Percentiles rank a stretch among this genome's conserved stretches.
phyloP scores from a whole-genome alignment of 2,888 invertebrate species.

The Agrotis exclamationis region DNA sequence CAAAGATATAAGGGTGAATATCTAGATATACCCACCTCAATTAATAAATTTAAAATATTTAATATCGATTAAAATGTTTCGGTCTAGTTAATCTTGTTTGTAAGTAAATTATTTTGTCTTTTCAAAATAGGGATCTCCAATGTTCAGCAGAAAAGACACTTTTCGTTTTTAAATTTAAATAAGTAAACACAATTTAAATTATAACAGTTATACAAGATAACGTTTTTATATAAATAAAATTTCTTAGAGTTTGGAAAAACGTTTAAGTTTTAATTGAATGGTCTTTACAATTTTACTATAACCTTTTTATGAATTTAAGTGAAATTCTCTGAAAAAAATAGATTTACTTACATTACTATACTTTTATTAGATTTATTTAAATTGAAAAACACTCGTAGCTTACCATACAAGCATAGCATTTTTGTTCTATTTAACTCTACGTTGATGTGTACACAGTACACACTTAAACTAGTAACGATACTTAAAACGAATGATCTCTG shows the following conservation, averaged over 20 bases:
- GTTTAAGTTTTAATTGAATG: not conserved
- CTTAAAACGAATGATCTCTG: not conserved
- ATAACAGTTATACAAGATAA: no score
- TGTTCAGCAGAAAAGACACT: not conserved
- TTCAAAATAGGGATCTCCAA: not conserved
- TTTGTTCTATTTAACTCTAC: not conserved
- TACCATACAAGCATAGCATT: not conserved
- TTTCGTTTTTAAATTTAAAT: not conserved
- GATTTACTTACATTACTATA: no score
- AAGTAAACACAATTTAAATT: not conserved
- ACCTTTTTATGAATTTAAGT: not conserved
- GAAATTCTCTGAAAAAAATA: not conserved
- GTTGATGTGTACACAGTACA: not conserved
- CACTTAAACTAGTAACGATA: not conserved
- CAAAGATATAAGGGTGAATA: constrained; percentile 79
- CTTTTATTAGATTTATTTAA: not conserved
- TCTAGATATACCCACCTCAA: constrained; percentile 71
- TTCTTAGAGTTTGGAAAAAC: not conserved
- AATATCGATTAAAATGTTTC: not conserved
- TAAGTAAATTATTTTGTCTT: not conserved
- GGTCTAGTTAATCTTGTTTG: no score
- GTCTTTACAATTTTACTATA: no score
- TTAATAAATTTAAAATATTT: not conserved
- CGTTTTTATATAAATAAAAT: not conserved
- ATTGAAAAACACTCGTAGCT: not conserved